Evolutionary conservation across 2,888 invertebrate species (phyloP).

Genomic region (Tenthredo amoena): DNA sequence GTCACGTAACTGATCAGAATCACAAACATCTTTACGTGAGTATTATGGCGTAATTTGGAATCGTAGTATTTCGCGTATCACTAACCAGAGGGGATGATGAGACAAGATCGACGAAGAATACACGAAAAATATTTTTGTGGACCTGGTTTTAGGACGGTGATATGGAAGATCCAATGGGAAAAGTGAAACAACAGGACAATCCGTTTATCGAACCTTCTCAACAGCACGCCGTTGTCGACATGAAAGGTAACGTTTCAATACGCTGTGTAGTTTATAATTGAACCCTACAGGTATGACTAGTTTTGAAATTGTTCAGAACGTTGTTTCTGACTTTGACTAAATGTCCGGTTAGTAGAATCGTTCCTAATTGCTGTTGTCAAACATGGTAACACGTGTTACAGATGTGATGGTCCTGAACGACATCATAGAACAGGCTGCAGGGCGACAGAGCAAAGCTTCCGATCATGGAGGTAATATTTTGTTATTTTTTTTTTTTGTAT

Average conservation of each 20-base stretch:
- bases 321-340: not conserved
- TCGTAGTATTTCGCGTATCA: not conserved
- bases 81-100: not conserved
- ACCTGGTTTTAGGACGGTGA: constrained; percentile 86
- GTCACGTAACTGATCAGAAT: constrained; percentile 82
- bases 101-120: not conserved
- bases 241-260: constrained; percentile 87
- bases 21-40: constrained; percentile 85
- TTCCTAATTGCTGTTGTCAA: not conserved
- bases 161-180: constrained; percentile 90
- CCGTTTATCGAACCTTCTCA: constrained; percentile 94
- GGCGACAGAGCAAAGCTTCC: constrained; percentile 91
- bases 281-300: not conserved
- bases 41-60: constrained; percentile 77
- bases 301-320: not conserved
- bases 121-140: not conserved
- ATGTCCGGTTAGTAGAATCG: not conserved
- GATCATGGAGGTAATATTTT: constrained; percentile 90
- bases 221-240: constrained; percentile 94
- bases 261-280: not conserved
- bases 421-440: constrained; percentile 97
- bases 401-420: constrained; percentile 99
- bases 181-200: constrained; percentile 93
- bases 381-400: constrained; percentile 77
- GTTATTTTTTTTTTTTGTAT: constrained; percentile 54